These are phyloP conservation scores for Euglossa dilemma DNA, from an alignment of 1,140 invertebrate species.

Conservation along the genomic window DNA sequence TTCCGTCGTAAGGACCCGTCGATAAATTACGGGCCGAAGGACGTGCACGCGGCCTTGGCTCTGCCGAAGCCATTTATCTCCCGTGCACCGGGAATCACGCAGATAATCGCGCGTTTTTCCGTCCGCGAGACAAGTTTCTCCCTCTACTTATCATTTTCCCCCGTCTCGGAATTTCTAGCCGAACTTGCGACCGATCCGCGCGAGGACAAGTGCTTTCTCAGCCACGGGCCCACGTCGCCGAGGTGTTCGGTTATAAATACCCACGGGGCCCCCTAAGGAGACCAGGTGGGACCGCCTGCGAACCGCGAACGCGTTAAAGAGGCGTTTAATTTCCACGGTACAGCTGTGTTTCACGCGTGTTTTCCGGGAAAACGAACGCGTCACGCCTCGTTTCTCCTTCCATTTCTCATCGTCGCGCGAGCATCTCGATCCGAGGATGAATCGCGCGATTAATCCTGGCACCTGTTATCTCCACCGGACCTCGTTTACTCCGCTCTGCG, in stretches of 20 bases:
- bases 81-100: background rate
- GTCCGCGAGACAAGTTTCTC: background rate
- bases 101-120: slow-evolving; percentile 28
- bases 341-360: background rate
- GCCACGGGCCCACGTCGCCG: too few relatives aligned
- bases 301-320: background rate
- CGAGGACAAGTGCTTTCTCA: background rate
- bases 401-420: too few relatives aligned
- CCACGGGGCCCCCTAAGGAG: background rate
- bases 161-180: background rate
- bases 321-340: background rate
- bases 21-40: slow-evolving; percentile 66
- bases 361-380: background rate
- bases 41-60: slow-evolving; percentile 53
- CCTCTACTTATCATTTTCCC: background rate
- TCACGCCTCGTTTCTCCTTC: too few relatives aligned
- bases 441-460: too few relatives aligned
- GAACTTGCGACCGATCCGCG: background rate
- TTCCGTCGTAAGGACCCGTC: slow-evolving; percentile 23
- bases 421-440: too few relatives aligned
- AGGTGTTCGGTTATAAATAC: background rate
- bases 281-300: background rate
- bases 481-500: too few relatives aligned
- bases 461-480: too few relatives aligned
- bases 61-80: slow-evolving; percentile 33